phyloP scores from a whole-genome alignment of 2,113 vertebrate genomes.

The Daubentonia madagascariensis region DNA sequence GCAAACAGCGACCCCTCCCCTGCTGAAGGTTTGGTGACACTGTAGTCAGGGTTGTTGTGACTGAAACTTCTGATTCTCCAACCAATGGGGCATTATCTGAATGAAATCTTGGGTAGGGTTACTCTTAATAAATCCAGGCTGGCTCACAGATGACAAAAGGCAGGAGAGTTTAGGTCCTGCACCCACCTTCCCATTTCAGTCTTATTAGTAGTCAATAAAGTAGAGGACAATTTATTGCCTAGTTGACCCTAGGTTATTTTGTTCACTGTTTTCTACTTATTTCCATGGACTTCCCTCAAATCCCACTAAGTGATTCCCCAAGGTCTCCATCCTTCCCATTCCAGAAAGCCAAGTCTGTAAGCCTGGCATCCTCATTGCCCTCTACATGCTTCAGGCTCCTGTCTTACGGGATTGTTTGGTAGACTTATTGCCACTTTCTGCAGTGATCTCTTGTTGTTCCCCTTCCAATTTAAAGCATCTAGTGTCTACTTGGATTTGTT shows the following conservation, averaged over 20 bases:
- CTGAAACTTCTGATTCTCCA: background rate
- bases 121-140: background rate
- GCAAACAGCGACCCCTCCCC: background rate
- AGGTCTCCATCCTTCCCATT: background rate
- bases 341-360: background rate
- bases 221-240: background rate
- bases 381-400: background rate
- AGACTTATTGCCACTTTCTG: background rate
- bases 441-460: background rate
- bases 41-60: background rate
- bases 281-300: background rate
- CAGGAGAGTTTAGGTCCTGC: fast-evolving
- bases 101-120: background rate
- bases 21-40: background rate
- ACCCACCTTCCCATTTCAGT: background rate
- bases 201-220: background rate
- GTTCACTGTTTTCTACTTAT: background rate
- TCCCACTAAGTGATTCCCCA: background rate
- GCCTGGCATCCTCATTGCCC: too few species aligned
- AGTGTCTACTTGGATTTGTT: background rate
- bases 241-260: background rate
- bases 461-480: background rate
- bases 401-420: background rate
- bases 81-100: background rate
- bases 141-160: background rate